Evolutionary conservation across 2,888 invertebrate genomes (phyloP), one percentile per base, ranked within the genome.

Genomic region (Himalopsyche kuldschensis): DNA sequence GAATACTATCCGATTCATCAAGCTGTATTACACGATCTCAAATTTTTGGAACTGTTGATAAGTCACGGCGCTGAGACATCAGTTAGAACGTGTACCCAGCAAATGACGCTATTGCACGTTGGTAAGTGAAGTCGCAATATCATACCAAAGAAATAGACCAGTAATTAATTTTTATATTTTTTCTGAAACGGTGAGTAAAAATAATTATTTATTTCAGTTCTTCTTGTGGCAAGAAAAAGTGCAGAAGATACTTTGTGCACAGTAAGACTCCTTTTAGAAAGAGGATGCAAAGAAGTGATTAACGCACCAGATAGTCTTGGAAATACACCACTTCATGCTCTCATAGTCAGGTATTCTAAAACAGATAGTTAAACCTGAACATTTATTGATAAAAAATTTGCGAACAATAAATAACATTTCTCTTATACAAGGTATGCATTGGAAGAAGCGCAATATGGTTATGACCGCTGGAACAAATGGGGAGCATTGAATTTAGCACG

Each of bases 1-100:
- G 95, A 95, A 89, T 95, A 95, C 89, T 95, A 94, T 89, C 95
- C 96, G n/a, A 94, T 96, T 84, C 94, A 95, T 89, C 94, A 95
- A 88, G 94, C 95, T 17, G 95, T 95, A 24, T 91, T 95, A 32
- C 95, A 95, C 88, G 95, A 95, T 86, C 92, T 93, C 78, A 93
- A 94, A 87, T 95, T 95, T 89, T 90, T 95, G 78, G 94, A 94
- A 87, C 89, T 94, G 84, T 89, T 94, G 75, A 93, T 94, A 85
- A 91, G 92, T 85, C 93, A 93, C 88, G 95, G 95, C n/a, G 95
- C 95, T 35, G 93, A 94, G 84, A 94, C 95, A 0, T 94, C 93
- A 6, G 95, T 95, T 3, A 90, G 93, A 80, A 95, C 95, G 20
- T 94, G 93, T 87, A 95, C 94, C 10, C 94, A 94, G 89, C 95